Base-by-base conservation (phyloP, 1,140 invertebrate genomes). In the Chrysoperla carnea region DNA sequence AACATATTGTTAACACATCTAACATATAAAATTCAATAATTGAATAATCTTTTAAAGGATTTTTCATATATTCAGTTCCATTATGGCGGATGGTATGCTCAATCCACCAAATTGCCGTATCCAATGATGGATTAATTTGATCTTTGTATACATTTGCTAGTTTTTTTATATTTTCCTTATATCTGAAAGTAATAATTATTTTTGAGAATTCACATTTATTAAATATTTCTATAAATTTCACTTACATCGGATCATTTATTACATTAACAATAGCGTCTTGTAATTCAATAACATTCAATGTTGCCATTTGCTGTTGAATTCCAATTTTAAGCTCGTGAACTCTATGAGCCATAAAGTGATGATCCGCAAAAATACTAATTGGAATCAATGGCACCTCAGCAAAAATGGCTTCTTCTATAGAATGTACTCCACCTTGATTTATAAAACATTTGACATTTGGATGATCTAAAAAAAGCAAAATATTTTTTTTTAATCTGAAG, bases 341-440 rank as follows among this genome's bases (percentile, higher is more conserved):
- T 41, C 37, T 44, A 6, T 23, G 14, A 23, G 15, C 56, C 48
- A 65, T 65, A 8, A 51, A 51, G 43, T 51, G 52, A 37, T 55
- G 53, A 42, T 55, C 53, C n/a, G 39, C 48, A 13, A 49, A 52
- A 39, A 53, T 45, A 28, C 66, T 66, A 17, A 67, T 47, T 11
- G 48, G 57, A 12, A 69, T 28, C 13, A 69, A 44, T 6, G 67
- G 66, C 1, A 64, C 56, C 7, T 56, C 57, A 38, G 57, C 52
- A 43, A 58, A 58, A 6, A 63, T 47, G 6, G 59, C 58, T 50
- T 70, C 67, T 41, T 56, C 55, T n/a, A 58, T 44, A n/a, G 66
- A 64, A 17, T 61, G 56, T 33, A 59, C 48, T 2, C 67, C 67
- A 44, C 63, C 64, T 45, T 69, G 67, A 14, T 57, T 63, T 6